Base-by-base conservation (phyloP, 2,888 invertebrate species). In the Drosophila paramelanica region DNA sequence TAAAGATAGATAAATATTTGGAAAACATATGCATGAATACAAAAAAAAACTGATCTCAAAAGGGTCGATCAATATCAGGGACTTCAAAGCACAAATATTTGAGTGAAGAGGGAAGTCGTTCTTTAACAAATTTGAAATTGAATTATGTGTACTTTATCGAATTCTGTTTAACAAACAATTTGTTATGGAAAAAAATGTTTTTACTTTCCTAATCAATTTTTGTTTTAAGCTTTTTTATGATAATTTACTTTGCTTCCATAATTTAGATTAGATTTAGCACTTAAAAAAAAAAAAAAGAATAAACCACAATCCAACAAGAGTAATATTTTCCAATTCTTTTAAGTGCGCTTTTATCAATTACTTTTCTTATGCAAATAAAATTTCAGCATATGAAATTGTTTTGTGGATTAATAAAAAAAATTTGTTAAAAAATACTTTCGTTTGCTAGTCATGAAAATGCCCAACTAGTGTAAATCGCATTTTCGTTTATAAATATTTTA, bases 1-100 rank as follows among this genome's bases (percentile, higher is more conserved):
- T 70, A 60, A 68, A 53, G 41, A 14, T 51, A 67, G 52, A 65
- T 61, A 77, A 77, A 80, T 70, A 82, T 82, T 82, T 60, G 13
- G 38, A 64, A 20, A 64, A 36, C 55, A 62, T 52, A 45, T 66
- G 27, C 42, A 51, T 43, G 31, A 67, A 17, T 33, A 39, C 41
- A 6, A 17, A 27, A 11, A 38, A 13, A 3, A 2, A 20, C 20
- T 20, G 13, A 49, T 20, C 33, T 11, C 13, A 25, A 46, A 31
- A 31, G 33, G 33, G 1, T 14, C 20, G 33, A 53, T 33, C 23
- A 57, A 17, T 51, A 10, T 25, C 13, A 11, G 8, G 3, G 33
- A 17, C 10, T 49, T 14, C 20, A 10, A 20, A 2, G 14, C 3
- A 14, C 5, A 13, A 58, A 5, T 27, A 38, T 17, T 61, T 13